phyloP scores from a whole-genome alignment of 1,140 invertebrate species.

The Drosophila novamexicana region DNA sequence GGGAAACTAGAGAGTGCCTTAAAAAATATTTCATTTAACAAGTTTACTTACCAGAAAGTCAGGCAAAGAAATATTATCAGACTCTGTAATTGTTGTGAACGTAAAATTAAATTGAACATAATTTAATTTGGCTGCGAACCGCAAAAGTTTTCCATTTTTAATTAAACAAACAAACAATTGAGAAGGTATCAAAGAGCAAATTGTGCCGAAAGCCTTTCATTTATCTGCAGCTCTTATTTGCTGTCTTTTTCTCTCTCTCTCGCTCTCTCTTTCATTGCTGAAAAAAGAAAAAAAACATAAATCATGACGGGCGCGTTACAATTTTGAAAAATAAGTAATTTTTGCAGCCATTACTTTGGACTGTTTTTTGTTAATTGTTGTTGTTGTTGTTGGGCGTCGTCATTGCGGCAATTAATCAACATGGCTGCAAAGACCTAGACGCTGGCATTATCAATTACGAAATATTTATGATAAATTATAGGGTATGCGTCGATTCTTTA shows the following conservation, averaged over 20 bases:
- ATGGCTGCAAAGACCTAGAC: constrained; percentile 68
- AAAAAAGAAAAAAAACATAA: constrained; percentile 68
- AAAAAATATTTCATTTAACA: background rate
- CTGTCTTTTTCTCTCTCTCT: background rate
- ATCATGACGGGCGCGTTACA: constrained; percentile 68
- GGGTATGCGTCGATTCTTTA: constrained; percentile 65
- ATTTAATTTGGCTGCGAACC: constrained; percentile 44
- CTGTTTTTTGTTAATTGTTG: constrained; percentile 42
- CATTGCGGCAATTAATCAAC: constrained; percentile 79
- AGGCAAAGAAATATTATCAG: constrained; percentile 4
- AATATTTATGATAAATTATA: constrained; percentile 73
- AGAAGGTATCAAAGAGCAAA: constrained; percentile 40
- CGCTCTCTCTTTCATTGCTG: constrained; percentile 24
- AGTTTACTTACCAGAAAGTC: background rate
- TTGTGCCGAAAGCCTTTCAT: constrained; percentile 36
- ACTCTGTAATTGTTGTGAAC: constrained; percentile 25
- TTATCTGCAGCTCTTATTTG: constrained; percentile 13
- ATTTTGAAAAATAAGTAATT: constrained; percentile 66
- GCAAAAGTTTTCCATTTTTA: constrained; percentile 51
- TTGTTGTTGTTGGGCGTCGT: constrained; percentile 59
- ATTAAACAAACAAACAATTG: constrained; percentile 46
- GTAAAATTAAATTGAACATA: constrained; percentile 56
- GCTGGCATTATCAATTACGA: constrained; percentile 78
- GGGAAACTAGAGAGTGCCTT: background rate
- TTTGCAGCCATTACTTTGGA: constrained; percentile 71